Evolutionary conservation across 35 echinoderm and acorn worm genomes (phyloP), one percentile per base, ranked within the genome.

Genomic region (Stichopus chloronotus): DNA sequence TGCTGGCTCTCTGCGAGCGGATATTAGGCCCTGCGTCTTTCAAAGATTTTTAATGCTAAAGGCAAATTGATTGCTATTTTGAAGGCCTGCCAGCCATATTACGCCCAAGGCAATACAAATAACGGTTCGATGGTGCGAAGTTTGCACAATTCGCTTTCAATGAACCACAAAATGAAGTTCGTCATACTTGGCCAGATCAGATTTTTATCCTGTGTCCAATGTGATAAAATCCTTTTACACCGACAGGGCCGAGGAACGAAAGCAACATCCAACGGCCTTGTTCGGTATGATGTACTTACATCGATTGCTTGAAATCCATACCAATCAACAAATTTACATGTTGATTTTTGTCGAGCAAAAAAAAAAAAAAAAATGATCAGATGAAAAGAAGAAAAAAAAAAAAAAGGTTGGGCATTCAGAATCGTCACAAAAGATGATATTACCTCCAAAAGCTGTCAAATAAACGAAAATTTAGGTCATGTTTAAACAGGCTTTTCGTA

Each of bases 261-360:
- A 85, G 82, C 82, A 85, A 85, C 82, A 85, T 85, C 21, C 55
- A 58, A 58, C 82, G 82, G 82, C 82, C 82, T 85, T 85, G 82
- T 85, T 85, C 82, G 82, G 82, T 58, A 59, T 58, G 58, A 85
- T 85, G 58, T 58, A 58, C 55, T 74, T 85, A 58, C 52, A 85
- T 85, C 57, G 82, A 85, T 85, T 56, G 55, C 82, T 16, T 85
- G 82, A 85, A 85, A 85, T 85, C 82, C 22, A 85, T 21, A 56
- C 82, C 82, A 58, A 85, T 85, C 82, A 58, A 57, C 82, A 85
- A 85, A 85, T 85, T 85, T 85, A 85, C 82, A 85, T 85, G 82
- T 85, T 85, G 82, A 85, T 85, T 85, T 85, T 85, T 85, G 9
- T 43, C 30, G 30, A 43, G 30, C 30, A 43, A 43, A 43, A 43